Conservation (phyloP, 2,113 vertebrate species). For the Oncorhynchus kisutch region DNA sequence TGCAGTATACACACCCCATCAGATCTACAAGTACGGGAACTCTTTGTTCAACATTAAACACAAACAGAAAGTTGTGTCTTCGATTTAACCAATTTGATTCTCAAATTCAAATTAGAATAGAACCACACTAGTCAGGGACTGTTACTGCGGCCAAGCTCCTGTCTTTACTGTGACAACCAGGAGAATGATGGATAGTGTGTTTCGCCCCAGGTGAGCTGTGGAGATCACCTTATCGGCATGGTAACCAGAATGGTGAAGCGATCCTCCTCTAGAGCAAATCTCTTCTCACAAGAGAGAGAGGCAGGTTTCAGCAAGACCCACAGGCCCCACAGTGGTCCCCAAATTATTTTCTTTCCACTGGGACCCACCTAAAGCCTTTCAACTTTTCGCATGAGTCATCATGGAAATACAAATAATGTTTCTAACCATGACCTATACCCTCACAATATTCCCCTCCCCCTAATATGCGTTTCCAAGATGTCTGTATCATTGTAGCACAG, state of each 20-base stretch:
- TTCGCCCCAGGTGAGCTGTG: conserved; percentile 80
- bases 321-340: background rate
- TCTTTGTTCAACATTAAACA: background rate
- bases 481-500: no score
- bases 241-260: conserved; percentile 86
- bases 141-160: background rate
- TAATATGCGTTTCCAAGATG: no score
- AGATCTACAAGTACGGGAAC: background rate
- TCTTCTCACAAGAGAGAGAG: conserved; percentile 82
- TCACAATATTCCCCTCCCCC: no score
- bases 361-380: background rate
- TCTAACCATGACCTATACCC: no score
- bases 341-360: background rate
- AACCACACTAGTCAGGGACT: no score
- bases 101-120: no score
- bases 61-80: background rate
- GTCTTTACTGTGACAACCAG: conserved; percentile 77
- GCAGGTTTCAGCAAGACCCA: conserved; percentile 38
- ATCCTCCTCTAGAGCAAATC: conserved; percentile 83
- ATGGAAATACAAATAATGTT: no score
- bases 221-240: conserved; percentile 85
- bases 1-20: background rate
- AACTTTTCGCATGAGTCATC: no score
- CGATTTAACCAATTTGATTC: no score
- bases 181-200: conserved; percentile 58